A percentile compares a stretch with the other conserved stretches of the same genome.
These are phyloP conservation scores for Piprites chloris DNA, from an alignment of 2,113 vertebrate species.

Conservation along the genomic window DNA sequence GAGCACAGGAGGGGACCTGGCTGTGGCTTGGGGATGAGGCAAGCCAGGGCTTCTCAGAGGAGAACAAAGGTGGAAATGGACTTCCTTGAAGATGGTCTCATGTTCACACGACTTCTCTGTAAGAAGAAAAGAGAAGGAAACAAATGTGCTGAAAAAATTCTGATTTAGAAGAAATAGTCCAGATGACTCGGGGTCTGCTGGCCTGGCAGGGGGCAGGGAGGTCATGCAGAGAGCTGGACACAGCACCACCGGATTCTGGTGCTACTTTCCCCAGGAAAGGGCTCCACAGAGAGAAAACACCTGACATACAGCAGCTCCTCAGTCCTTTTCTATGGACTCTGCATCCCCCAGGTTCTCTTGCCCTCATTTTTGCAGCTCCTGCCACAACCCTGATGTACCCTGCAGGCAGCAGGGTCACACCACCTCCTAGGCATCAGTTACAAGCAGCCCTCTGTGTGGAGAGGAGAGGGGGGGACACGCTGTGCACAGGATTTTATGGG, in stretches of 20 bases:
- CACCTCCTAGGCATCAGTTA: neutral
- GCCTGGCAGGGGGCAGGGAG: neutral
- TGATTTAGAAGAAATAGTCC: neutral
- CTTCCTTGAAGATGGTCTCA: neutral
- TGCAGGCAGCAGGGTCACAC: neutral
- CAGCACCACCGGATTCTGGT: neutral
- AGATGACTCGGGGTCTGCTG: neutral
- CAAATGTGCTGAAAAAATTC: neutral
- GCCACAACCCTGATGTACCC: rapidly evolving
- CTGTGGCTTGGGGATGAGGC: neutral
- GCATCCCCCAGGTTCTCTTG: neutral
- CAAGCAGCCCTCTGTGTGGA: neutral
- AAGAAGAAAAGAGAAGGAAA: conserved; percentile 43
- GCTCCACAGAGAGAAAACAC: neutral
- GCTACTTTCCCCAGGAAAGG: neutral
- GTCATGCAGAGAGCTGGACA: neutral
- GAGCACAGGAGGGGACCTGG: neutral
- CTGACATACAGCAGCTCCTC: neutral
- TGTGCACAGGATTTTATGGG: neutral
- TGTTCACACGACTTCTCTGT: neutral
- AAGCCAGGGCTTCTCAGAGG: neutral
- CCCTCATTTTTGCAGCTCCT: neutral
- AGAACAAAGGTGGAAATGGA: neutral
- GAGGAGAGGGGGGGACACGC: neutral
- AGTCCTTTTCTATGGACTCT: neutral